Conservation (phyloP, 1,140 invertebrate species). For the Sipha flava region DNA sequence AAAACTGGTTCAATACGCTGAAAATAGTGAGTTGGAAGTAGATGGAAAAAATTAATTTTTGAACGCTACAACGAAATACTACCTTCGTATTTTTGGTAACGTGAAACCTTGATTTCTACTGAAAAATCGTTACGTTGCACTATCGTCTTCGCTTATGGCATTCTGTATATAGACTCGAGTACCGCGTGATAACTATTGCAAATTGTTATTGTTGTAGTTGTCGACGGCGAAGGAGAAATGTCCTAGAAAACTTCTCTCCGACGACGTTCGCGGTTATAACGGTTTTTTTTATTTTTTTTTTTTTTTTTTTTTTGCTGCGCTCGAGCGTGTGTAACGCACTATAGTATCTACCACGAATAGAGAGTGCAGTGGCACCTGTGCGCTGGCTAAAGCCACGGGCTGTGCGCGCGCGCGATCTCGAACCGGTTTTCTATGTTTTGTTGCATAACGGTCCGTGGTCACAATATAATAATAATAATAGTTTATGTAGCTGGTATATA, state of each 20-base stretch:
- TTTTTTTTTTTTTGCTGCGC: not conserved
- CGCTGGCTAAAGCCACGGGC: not conserved
- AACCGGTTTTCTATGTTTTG: conserved; percentile 21
- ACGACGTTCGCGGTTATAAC: not conserved
- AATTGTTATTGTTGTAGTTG: not conserved
- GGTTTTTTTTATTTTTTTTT: not conserved
- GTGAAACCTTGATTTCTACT: not conserved
- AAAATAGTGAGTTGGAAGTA: too few species aligned
- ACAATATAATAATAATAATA: not conserved
- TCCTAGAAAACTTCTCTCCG: conserved; percentile 4
- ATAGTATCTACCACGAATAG: not conserved
- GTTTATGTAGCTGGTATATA: not conserved
- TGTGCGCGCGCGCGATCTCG: not conserved
- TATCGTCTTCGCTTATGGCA: not conserved
- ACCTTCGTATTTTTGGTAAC: too few species aligned
- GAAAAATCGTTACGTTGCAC: not conserved
- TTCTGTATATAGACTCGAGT: not conserved
- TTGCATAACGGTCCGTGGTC: conserved; percentile 22
- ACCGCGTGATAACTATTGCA: not conserved
- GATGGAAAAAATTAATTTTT: too few species aligned
- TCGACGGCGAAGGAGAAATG: not conserved
- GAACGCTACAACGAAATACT: too few species aligned
- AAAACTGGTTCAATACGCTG: not conserved
- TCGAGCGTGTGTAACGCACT: not conserved
- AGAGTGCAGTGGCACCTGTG: conserved; percentile 24